Percentiles rank a stretch among this genome's conserved stretches.
These are phyloP conservation scores for Odontamblyopus lacepedii DNA, from an alignment of 2,797 vertebrate genomes.

Conservation along the genomic window DNA sequence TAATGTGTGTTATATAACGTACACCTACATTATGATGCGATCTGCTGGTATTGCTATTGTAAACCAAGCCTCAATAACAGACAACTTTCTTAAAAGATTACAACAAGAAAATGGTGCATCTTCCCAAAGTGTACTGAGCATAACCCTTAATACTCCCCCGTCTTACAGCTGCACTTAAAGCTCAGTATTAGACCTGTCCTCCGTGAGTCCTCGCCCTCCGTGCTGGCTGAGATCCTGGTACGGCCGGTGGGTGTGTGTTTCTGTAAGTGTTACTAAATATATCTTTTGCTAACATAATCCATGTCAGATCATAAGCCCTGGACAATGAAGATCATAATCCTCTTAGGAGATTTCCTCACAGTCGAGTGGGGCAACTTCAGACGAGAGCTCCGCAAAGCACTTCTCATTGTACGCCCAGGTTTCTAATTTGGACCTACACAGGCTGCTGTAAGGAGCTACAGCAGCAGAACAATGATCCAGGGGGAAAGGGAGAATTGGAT, in stretches of 20 bases:
- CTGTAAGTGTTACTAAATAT: conserved; percentile 58
- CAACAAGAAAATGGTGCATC: too few species aligned
- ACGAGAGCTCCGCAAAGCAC: not conserved
- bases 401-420: not conserved
- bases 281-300: conserved; percentile 56
- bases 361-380: conserved; percentile 3
- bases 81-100: too few species aligned
- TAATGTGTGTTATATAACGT: not conserved
- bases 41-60: not conserved
- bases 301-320: conserved; percentile 53
- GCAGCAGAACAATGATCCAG: not conserved
- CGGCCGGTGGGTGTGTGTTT: conserved; percentile 41
- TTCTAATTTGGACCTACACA: conserved; percentile 1
- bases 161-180: not conserved
- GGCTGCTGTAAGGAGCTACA: not conserved
- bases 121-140: too few species aligned
- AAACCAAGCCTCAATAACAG: not conserved
- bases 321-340: conserved; percentile 65
- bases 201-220: not conserved
- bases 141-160: not conserved
- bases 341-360: conserved; percentile 50
- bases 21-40: too few species aligned
- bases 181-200: not conserved
- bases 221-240: not conserved
- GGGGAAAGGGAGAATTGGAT: not conserved